phyloP scores from a whole-genome alignment of 2,113 vertebrate species.

The Gallinago paraguaiae region DNA sequence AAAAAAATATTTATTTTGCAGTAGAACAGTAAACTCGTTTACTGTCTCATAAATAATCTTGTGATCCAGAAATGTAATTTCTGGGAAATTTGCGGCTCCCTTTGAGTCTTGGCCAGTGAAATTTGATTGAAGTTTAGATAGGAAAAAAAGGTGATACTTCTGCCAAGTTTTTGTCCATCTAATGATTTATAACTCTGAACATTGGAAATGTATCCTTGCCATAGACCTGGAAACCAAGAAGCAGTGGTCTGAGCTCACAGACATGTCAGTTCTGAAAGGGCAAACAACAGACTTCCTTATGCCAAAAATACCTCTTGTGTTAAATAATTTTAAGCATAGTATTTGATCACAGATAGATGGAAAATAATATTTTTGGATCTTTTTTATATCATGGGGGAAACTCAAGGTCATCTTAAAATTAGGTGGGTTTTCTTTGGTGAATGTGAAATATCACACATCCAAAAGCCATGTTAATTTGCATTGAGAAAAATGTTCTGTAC shows the following conservation, averaged over 20 bases:
- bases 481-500: not conserved
- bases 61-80: conserved; percentile 16
- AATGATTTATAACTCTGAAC: conserved; percentile 42
- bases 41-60: not conserved
- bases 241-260: conserved; percentile 18
- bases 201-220: not conserved
- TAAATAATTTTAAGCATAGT: not conserved
- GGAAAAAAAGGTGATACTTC: not conserved
- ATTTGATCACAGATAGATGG: not conserved
- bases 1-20: not conserved
- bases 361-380: not conserved
- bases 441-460: not conserved
- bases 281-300: conserved; percentile 57
- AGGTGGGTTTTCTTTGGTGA: not conserved
- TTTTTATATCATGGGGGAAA: not conserved
- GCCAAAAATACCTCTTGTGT: conserved; percentile 55
- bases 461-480: not conserved
- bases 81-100: not conserved
- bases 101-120: conserved; percentile 17
- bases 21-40: not conserved
- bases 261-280: conserved; percentile 39
- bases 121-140: conserved; percentile 22
- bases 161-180: conserved; percentile 51
- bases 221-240: conserved; percentile 22
- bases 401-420: not conserved